Evolutionary conservation across 2,113 vertebrate species (phyloP), one percentile per base, ranked within the genome.

Genomic region (Barnardius zonarius): DNA sequence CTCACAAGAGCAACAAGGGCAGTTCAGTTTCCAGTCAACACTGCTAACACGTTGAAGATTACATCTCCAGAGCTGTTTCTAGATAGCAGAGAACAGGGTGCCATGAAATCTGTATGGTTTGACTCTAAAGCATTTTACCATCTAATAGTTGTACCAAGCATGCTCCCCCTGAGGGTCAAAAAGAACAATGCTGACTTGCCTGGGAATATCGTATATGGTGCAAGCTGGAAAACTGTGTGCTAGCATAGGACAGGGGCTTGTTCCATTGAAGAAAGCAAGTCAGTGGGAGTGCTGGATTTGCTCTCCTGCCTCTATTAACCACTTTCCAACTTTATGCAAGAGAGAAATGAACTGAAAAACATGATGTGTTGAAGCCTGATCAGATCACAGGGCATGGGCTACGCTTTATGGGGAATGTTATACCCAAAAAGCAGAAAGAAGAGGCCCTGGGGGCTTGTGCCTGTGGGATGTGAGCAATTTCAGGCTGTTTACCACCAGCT

Each of bases 361-460:
- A 30, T 2, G 63, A 95, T 92, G 86, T 92, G 95, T 95, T 91
- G 91, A 33, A 95, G 93, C 91, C 92, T 93, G 94, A 95, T 93
- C 93, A 39, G 86, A 77, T 92, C 95, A 18, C 73, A 88, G 77
- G 57, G 91, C 78, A 68, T 0, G 3, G 75, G 76, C 70, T 94
- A 5, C 52, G 79, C 88, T 94, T 57, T 13, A 5, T 16, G 83
- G 94, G 74, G 86, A 95, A 79, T 0, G 8, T 86, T 92, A 72
- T 22, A 68, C 73, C 75, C 88, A 72, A 17, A 39, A 64, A 73
- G 13, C 46, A 83, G 76, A 22, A 83, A 79, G 37, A 30, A 52
- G 66, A 8, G 55, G 51, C 89, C 90, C 89, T 10, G 22, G 70
- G 80, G 93, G 74, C n/a, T 79, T 27, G 33, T 61, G 89, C 66